phyloP scores from a whole-genome alignment of 2,113 vertebrate genomes.

The Phyllostomus discolor region DNA sequence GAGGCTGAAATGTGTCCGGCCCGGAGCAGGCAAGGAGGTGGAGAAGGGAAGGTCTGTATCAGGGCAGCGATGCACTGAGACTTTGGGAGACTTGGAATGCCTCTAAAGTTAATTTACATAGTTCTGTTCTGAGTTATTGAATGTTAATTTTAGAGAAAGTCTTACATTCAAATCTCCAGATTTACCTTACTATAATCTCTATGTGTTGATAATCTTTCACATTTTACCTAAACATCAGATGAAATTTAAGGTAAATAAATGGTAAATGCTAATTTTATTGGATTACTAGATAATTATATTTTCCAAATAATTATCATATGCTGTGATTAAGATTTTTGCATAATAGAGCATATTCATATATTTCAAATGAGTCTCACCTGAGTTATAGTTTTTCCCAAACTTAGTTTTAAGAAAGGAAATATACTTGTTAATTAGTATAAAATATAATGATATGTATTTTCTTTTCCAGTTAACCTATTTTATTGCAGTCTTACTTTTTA shows the following conservation, averaged over 20 bases:
- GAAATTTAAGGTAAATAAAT: not conserved
- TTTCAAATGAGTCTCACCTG: not conserved
- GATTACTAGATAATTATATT: not conserved
- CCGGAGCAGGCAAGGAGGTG: not conserved
- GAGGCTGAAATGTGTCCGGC: not conserved
- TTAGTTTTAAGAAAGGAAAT: not conserved
- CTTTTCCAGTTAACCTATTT: not conserved
- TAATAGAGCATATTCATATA: not conserved
- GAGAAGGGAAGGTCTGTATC: not conserved
- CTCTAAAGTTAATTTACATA: not conserved
- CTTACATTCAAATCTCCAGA: not conserved
- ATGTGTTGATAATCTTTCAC: not conserved
- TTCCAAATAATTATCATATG: not conserved
- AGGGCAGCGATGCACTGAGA: not conserved
- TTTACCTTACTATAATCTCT: not conserved
- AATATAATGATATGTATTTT: not conserved
- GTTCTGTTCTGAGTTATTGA: not conserved
- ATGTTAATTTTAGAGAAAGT: not conserved
- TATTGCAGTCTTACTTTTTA: not conserved
- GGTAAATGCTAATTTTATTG: not conserved
- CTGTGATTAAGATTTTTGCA: not conserved
- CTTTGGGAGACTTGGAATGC: not conserved
- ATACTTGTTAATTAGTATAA: not conserved
- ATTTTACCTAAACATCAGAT: not conserved
- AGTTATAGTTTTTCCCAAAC: not conserved